A percentile compares a stretch with the other conserved stretches of the same genome.
Evolutionary conservation across 2,888 invertebrate species (phyloP).

Genomic region (Drosophila neutralis): DNA sequence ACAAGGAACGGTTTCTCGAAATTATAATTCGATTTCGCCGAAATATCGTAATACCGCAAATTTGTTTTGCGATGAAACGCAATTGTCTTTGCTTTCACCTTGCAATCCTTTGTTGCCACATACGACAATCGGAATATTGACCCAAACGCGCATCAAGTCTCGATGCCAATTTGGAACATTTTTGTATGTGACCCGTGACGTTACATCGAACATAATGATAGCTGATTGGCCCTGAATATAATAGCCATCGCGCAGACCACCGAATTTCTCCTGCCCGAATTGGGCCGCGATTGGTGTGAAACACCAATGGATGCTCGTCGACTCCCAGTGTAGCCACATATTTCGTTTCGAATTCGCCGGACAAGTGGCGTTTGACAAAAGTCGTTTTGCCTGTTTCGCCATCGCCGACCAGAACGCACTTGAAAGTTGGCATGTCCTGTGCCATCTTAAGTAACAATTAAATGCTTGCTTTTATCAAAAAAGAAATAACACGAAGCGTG

Average conservation of each 20-base stretch:
- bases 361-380: constrained; percentile 99
- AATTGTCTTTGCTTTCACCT: constrained; percentile 99
- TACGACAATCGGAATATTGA: constrained; percentile 99
- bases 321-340: constrained; percentile 99
- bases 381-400: constrained; percentile 99
- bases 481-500: not conserved
- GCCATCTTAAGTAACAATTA: constrained; percentile 86
- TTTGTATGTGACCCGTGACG: constrained; percentile 99
- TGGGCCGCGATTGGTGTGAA: constrained; percentile 98
- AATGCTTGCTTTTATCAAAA: not conserved
- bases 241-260: constrained; percentile 99
- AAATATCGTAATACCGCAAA: constrained; percentile 99
- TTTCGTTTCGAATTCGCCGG: constrained; percentile 99
- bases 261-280: constrained; percentile 99
- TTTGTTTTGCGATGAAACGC: constrained; percentile 99
- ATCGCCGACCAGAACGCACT: constrained; percentile 99
- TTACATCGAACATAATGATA: constrained; percentile 99
- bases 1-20: constrained; percentile 85
- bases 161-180: constrained; percentile 99
- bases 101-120: constrained; percentile 99
- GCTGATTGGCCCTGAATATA: constrained; percentile 99
- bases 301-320: constrained; percentile 98
- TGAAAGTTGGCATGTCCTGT: constrained; percentile 95
- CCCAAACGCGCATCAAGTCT: constrained; percentile 99
- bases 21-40: constrained; percentile 99